Evolutionary conservation across 1,140 invertebrate genomes (phyloP).

Genomic region (Halyomorpha halys): DNA sequence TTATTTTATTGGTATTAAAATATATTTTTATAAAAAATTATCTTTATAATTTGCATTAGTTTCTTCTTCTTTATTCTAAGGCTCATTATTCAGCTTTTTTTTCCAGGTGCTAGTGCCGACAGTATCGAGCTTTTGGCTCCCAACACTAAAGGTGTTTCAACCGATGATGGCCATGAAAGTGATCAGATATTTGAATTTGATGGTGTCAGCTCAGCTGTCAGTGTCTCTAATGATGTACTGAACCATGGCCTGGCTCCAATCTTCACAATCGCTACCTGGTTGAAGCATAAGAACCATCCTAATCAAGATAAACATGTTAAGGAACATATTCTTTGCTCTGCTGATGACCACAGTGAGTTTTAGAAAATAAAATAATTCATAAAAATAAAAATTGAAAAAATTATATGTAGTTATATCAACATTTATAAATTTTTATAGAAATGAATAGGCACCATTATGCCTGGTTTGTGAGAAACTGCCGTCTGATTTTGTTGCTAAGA

Average conservation of each 20-base stretch:
- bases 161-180: constrained; percentile 77
- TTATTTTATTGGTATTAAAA: background rate
- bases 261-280: constrained; percentile 87
- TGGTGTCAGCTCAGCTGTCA: constrained; percentile 71
- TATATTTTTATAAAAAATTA: background rate
- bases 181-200: constrained; percentile 94
- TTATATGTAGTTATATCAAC: background rate
- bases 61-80: no score
- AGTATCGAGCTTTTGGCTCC: constrained; percentile 73
- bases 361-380: background rate
- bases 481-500: constrained; percentile 82
- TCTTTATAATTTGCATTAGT: background rate
- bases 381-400: background rate
- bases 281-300: constrained; percentile 67
- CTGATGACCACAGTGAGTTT: constrained; percentile 85
- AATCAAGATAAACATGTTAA: constrained; percentile 75
- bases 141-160: constrained; percentile 37
- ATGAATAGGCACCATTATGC: constrained; percentile 98
- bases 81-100: no score
- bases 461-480: constrained; percentile 91
- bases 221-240: constrained; percentile 64
- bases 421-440: constrained; percentile 46
- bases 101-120: constrained; percentile 50
- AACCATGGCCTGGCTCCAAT: constrained; percentile 63
- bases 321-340: constrained; percentile 90